Conservation (phyloP, 2,113 vertebrate species). For the Ammodramus savannarum region DNA sequence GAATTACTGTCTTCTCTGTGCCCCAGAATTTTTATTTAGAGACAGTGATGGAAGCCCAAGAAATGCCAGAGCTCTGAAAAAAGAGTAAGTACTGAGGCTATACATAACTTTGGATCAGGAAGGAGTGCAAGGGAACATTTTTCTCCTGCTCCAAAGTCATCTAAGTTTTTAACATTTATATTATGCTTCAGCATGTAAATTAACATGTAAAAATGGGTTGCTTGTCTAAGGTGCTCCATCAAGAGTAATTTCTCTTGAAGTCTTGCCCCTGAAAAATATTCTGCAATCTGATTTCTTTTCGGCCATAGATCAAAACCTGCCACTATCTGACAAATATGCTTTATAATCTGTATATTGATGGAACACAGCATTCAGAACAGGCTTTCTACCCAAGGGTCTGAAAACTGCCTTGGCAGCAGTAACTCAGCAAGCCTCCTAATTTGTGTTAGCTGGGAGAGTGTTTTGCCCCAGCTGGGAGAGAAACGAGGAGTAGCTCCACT, state of each 20-base stretch:
- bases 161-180: neutral
- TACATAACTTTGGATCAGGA: neutral
- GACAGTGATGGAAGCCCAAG: neutral
- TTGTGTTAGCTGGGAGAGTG: neutral
- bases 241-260: neutral
- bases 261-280: neutral
- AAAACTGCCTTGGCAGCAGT: neutral
- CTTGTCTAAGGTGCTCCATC: neutral
- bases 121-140: neutral
- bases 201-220: neutral
- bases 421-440: neutral
- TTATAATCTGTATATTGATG: neutral
- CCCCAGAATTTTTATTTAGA: neutral
- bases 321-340: neutral
- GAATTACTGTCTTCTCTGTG: neutral
- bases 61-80: neutral
- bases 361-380: neutral
- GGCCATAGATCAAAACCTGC: neutral
- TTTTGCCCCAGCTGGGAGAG: neutral
- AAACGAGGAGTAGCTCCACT: neutral
- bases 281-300: neutral
- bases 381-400: neutral
- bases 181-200: neutral
- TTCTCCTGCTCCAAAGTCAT: neutral
- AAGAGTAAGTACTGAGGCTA: neutral